Conservation (phyloP, 2,113 vertebrate species). For the Pseudopodoces humilis region DNA sequence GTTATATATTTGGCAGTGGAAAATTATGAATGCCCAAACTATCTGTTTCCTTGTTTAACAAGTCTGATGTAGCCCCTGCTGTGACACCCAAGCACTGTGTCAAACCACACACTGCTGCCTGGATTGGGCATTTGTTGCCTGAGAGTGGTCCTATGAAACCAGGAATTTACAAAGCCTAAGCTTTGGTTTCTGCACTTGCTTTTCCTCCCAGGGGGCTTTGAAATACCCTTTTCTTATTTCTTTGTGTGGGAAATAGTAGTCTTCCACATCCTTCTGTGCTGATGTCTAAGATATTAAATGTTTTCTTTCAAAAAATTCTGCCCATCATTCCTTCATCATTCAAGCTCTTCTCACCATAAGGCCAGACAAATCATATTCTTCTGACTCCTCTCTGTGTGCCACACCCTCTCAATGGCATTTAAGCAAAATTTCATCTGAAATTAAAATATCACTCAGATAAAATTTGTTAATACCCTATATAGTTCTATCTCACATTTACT, state of each 20-base stretch:
- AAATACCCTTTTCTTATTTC: not conserved
- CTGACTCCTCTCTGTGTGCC: not conserved
- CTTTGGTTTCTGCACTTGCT: not conserved
- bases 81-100: not conserved
- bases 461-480: not conserved
- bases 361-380: not conserved
- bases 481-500: not conserved
- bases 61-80: not conserved
- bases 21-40: not conserved
- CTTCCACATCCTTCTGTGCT: not conserved
- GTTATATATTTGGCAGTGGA: not conserved
- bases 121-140: accelerated
- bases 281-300: not conserved
- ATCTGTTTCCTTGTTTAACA: not conserved
- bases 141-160: not conserved
- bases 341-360: not conserved
- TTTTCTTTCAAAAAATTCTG: not conserved
- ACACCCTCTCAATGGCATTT: not conserved
- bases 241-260: not conserved
- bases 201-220: not conserved
- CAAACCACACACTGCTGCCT: not conserved
- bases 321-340: not conserved
- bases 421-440: not conserved
- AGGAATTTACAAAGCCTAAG: not conserved
- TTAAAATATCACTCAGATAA: not conserved